Evolutionary conservation across 2,113 vertebrate genomes (phyloP).

Genomic region (Gnathonemus echidnorhynchus): DNA sequence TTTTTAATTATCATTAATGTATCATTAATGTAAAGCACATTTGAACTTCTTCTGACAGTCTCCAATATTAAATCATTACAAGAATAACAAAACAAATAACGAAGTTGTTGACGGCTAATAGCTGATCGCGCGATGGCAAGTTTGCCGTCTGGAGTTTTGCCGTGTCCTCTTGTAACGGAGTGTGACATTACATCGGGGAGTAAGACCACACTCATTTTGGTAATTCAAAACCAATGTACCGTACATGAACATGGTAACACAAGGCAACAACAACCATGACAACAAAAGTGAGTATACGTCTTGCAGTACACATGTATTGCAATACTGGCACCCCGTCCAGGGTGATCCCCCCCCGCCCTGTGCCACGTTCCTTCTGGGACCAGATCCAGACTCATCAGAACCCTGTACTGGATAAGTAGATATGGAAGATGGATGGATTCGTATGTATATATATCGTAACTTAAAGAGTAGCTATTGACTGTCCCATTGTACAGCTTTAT

Average conservation of each 20-base stretch:
- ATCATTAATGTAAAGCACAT: not conserved
- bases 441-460: not conserved
- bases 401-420: not conserved
- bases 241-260: not conserved
- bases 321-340: not conserved
- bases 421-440: not conserved
- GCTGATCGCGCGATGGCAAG: not conserved
- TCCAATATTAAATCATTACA: not conserved
- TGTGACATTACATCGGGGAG: not conserved
- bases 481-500: not conserved
- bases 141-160: not conserved
- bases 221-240: not conserved
- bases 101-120: not conserved
- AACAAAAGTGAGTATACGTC: not conserved
- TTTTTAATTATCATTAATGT: not conserved
- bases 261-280: not conserved
- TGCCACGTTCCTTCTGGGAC: not conserved
- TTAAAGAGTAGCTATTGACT: not conserved
- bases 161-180: not conserved
- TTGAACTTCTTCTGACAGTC: not conserved
- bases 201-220: not conserved
- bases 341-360: not conserved
- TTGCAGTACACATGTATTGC: not conserved
- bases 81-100: not conserved
- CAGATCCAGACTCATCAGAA: not conserved